A percentile compares a stretch with the other conserved stretches of the same genome.
Conservation (phyloP, 2,113 vertebrate genomes). For the Isichthys henryi region DNA sequence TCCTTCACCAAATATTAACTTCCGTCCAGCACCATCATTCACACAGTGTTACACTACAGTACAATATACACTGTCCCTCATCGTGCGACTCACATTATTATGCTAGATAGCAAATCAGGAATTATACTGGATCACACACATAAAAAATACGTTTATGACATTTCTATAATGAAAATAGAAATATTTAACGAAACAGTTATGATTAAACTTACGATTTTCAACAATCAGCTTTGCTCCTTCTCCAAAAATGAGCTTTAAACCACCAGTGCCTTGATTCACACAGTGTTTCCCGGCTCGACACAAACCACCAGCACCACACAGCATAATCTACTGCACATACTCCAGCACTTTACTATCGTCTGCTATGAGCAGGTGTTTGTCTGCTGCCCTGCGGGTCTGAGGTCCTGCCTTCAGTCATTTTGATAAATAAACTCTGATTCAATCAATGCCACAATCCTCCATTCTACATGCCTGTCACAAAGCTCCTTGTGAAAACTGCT, state of each 20-base stretch:
- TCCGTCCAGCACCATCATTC: not conserved
- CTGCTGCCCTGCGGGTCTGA: not conserved
- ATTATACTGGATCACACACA: not conserved
- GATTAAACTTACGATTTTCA: conserved; percentile 27
- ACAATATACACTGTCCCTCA: not conserved
- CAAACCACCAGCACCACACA: not conserved
- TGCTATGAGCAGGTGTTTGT: not conserved
- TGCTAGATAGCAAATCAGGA: not conserved
- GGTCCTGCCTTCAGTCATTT: not conserved
- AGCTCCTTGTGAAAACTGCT: not conserved
- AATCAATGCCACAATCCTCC: not conserved
- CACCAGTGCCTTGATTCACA: conserved; percentile 25
- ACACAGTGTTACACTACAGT: conserved; percentile 13
- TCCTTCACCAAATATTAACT: conserved; percentile 2
- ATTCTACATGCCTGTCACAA: not conserved
- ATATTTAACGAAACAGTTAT: not conserved
- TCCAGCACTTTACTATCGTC: not conserved
- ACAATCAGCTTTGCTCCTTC: conserved; percentile 20
- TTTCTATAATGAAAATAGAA: not conserved
- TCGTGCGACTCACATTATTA: not conserved
- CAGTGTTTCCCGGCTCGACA: conserved; percentile 7
- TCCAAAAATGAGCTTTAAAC: conserved; percentile 24
- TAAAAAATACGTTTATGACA: not conserved
- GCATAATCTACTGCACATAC: not conserved
- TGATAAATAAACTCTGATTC: not conserved